phyloP scores from a whole-genome alignment of 1,140 invertebrate genomes.

The Sarcophaga peregrina region DNA sequence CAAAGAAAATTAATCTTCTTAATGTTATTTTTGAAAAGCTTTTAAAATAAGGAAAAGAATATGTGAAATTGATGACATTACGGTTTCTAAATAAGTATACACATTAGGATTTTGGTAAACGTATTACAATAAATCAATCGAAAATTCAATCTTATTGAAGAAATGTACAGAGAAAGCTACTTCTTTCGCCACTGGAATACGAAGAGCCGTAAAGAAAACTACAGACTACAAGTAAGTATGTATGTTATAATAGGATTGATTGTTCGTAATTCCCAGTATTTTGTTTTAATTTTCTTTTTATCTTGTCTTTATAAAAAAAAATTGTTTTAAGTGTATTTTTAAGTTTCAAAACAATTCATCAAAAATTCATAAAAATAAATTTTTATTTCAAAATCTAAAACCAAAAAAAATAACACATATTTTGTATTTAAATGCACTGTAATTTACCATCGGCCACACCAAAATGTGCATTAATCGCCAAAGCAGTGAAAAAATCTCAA shows the following conservation, averaged over 20 bases:
- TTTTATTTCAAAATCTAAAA: not conserved
- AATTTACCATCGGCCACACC: not conserved
- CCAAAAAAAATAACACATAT: not conserved
- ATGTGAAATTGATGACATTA: not conserved
- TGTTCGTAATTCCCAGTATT: too few relatives aligned
- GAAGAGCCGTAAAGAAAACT: too few relatives aligned
- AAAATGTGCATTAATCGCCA: not conserved
- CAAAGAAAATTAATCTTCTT: constrained; percentile 11
- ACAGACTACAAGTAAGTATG: too few relatives aligned
- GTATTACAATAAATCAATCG: not conserved
- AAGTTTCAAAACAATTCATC: too few relatives aligned
- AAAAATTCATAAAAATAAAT: not conserved
- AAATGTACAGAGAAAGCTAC: too few relatives aligned
- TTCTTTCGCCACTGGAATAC: too few relatives aligned
- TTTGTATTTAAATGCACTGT: constrained; percentile 14
- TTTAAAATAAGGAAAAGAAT: not conserved
- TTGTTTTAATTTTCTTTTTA: too few relatives aligned
- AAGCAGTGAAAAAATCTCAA: constrained; percentile 40
- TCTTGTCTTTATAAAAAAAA: too few relatives aligned
- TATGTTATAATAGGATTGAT: too few relatives aligned
- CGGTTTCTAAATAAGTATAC: not conserved
- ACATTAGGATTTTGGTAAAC: not conserved
- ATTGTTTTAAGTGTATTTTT: too few relatives aligned
- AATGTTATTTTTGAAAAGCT: not conserved
- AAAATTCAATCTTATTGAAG: not conserved